Conservation (phyloP, 2,113 vertebrate species). For the Xiphophorus maculatus region DNA sequence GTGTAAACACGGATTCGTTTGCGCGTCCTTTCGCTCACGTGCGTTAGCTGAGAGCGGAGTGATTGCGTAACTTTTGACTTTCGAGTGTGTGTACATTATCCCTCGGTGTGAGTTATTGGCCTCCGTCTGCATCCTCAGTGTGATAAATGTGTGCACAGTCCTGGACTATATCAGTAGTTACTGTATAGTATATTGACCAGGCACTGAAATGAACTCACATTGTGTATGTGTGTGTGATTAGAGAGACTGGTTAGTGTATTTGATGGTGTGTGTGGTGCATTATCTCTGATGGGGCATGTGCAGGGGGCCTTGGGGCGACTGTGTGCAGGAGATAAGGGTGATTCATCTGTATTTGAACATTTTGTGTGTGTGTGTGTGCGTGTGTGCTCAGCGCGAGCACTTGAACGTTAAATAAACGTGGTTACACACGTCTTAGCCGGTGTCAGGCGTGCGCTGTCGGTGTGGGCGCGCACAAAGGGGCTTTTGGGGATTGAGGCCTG, state of each 20-base stretch:
- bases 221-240: slow-evolving; percentile 22
- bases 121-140: slow-evolving; percentile 45
- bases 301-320: slow-evolving; percentile 75
- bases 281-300: slow-evolving; percentile 70
- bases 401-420: slow-evolving; percentile 39
- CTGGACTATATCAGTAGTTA: slow-evolving; percentile 22
- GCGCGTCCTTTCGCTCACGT: slow-evolving; percentile 2
- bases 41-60: slow-evolving; percentile 24
- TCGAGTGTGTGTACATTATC: slow-evolving; percentile 50
- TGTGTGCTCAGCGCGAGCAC: slow-evolving; percentile 18
- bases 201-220: slow-evolving; percentile 26
- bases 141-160: slow-evolving; percentile 35
- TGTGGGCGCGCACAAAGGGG: slow-evolving; percentile 20
- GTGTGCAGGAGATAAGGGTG: slow-evolving; percentile 79
- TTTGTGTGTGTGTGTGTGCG: slow-evolving; percentile 26
- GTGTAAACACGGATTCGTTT: neutral
- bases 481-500: slow-evolving; percentile 13
- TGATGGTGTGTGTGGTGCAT: slow-evolving; percentile 35
- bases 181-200: slow-evolving; percentile 23
- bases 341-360: slow-evolving; percentile 69
- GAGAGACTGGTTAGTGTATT: slow-evolving; percentile 16
- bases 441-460: slow-evolving; percentile 31
- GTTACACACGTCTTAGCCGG: slow-evolving; percentile 2
- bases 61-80: slow-evolving; percentile 31
- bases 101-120: slow-evolving; percentile 49